Base-by-base conservation (phyloP, 2,797 vertebrate species). In the Echeneis naucrates region DNA sequence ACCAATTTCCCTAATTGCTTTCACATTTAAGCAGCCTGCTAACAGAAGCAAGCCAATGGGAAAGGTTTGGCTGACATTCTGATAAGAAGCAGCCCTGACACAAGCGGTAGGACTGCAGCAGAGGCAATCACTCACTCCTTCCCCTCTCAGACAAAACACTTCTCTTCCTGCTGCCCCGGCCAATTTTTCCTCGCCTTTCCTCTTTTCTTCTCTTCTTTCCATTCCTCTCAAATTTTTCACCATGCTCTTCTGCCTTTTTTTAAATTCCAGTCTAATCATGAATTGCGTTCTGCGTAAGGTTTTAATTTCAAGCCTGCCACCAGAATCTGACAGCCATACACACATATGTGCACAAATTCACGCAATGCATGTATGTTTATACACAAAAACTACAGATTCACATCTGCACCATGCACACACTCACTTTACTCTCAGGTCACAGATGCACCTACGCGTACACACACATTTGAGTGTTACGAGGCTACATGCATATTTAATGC, bases 1-100 rank as follows among this genome's bases (percentile, higher is more conserved):
- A 52, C 75, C 83, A 89, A 84, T 92, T 92, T 89, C 77, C 81
- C 70, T 88, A 92, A 92, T 92, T 92, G 88, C 90, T 91, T 92
- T 91, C 88, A 91, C 89, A 90, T 92, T 93, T 88, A 87, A 83
- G 85, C 80, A 89, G 76, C 70, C 75, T 81, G 83, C 90, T 87
- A 85, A 90, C 88, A 83, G 88, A 76, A 45, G 75, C 38, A 52
- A 86, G 85, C 87, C 85, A 87, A 81, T 71, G 67, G 86, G 81
- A 90, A 90, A 88, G 76, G 84, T 92, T 78, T 64, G 82, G 60
- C 82, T 90, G 88, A 89, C 87, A 91, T 88, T 88, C 86, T 86
- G 87, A 89, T 89, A 88, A 88, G 76, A 88, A 86, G 69, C 77
- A 87, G 76, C 71, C 74, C 82, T 83, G 87, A 89, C 75, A 56